Evolutionary conservation across 2,888 invertebrate genomes (phyloP).

Genomic region (Drosophila koepferae): DNA sequence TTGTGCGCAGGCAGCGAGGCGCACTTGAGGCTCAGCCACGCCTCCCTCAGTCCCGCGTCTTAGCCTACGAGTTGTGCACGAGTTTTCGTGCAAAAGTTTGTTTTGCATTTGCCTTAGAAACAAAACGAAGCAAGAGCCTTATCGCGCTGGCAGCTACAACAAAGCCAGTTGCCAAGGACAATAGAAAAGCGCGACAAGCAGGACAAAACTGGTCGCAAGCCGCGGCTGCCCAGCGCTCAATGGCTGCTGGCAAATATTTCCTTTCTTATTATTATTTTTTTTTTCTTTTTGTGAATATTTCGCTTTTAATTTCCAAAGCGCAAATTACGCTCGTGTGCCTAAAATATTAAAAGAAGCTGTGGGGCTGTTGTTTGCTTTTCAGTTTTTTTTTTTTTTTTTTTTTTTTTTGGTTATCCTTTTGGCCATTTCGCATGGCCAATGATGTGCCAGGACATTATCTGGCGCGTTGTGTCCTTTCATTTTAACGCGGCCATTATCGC

Average conservation of each 20-base stretch:
- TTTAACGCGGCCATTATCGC: constrained; percentile 63
- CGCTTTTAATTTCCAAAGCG: constrained; percentile 69
- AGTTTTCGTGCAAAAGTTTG: constrained; percentile 58
- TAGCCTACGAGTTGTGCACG: constrained; percentile 31
- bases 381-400: constrained; percentile 23
- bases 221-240: constrained; percentile 15
- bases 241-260: constrained; percentile 55
- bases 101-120: constrained; percentile 56
- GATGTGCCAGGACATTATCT: constrained; percentile 67
- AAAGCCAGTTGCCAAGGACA: constrained; percentile 64
- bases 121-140: constrained; percentile 52
- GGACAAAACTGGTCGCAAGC: constrained; percentile 44
- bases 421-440: constrained; percentile 58
- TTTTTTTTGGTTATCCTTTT: constrained; percentile 68
- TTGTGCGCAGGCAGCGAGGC: constrained; percentile 62
- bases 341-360: constrained; percentile 53
- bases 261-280: neutral
- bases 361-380: constrained; percentile 37
- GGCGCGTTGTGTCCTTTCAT: constrained; percentile 43
- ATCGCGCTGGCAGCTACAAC: constrained; percentile 48
- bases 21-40: constrained; percentile 52
- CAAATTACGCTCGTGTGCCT: constrained; percentile 73
- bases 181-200: constrained; percentile 39
- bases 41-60: constrained; percentile 6
- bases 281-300: constrained; percentile 58